Evolutionary conservation across 2,113 vertebrate genomes (phyloP).

Genomic region (Ochotona princeps): DNA sequence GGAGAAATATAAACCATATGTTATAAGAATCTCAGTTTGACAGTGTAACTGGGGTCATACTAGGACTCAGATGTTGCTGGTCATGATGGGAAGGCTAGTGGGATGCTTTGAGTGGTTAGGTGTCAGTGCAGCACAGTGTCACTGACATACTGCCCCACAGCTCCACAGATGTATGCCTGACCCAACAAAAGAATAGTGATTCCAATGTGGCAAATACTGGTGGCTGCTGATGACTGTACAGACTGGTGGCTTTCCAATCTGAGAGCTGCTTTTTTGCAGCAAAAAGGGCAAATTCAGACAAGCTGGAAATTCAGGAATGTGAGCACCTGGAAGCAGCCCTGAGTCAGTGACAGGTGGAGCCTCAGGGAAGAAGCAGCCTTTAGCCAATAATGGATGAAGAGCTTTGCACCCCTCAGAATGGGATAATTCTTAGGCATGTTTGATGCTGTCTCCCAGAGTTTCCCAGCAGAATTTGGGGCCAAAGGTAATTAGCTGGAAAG

Average conservation of each 20-base stretch:
- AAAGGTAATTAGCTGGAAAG: background rate
- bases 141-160: background rate
- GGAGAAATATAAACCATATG: constrained; percentile 61
- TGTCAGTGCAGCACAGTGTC: background rate
- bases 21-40: constrained; percentile 47
- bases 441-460: background rate
- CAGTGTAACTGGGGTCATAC: constrained; percentile 48
- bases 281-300: background rate
- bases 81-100: background rate
- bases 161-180: background rate
- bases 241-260: background rate
- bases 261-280: background rate
- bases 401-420: background rate
- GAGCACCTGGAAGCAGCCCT: background rate
- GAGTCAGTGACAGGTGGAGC: background rate
- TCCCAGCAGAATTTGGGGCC: too few relatives aligned
- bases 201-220: background rate
- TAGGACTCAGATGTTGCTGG: constrained; percentile 24
- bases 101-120: background rate
- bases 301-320: background rate
- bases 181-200: background rate
- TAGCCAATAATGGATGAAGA: background rate
- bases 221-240: background rate
- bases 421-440: background rate
- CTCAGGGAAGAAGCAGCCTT: background rate